Conservation (phyloP, 2,888 invertebrate genomes). For the Cephus spinipes region DNA sequence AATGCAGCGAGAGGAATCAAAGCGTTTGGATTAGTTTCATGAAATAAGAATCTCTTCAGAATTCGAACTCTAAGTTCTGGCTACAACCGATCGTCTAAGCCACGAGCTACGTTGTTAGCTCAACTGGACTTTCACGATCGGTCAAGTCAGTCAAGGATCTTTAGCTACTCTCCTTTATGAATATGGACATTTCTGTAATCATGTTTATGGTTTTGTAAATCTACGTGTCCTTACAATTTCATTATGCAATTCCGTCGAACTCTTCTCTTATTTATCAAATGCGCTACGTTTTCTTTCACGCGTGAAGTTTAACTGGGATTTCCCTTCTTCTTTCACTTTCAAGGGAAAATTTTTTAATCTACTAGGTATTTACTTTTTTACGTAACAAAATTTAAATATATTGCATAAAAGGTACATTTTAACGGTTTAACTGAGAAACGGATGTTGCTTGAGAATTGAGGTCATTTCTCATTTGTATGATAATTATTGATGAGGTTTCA, state of each 20-base stretch:
- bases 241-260: not conserved
- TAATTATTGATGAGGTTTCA: slow-evolving; percentile 15
- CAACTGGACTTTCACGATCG: slow-evolving; percentile 52
- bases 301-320: no score
- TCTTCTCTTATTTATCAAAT: not conserved
- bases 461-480: slow-evolving; percentile 17
- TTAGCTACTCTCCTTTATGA: slow-evolving; percentile 36
- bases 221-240: not conserved
- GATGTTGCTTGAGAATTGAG: slow-evolving; percentile 6
- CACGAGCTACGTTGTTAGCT: not conserved
- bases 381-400: not conserved
- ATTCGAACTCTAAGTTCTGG: not conserved
- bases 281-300: no score
- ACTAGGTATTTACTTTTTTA: not conserved
- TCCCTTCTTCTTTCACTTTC: not conserved
- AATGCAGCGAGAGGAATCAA: not conserved
- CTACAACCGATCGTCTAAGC: not conserved
- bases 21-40: not conserved
- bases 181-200: slow-evolving; percentile 32
- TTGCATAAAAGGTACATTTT: not conserved
- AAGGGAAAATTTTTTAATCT: not conserved
- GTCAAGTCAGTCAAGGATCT: slow-evolving; percentile 54
- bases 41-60: not conserved
- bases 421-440: not conserved
- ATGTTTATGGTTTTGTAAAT: not conserved